Evolutionary conservation across 1,140 invertebrate genomes (phyloP).

Genomic region (Hyles euphorbiae): DNA sequence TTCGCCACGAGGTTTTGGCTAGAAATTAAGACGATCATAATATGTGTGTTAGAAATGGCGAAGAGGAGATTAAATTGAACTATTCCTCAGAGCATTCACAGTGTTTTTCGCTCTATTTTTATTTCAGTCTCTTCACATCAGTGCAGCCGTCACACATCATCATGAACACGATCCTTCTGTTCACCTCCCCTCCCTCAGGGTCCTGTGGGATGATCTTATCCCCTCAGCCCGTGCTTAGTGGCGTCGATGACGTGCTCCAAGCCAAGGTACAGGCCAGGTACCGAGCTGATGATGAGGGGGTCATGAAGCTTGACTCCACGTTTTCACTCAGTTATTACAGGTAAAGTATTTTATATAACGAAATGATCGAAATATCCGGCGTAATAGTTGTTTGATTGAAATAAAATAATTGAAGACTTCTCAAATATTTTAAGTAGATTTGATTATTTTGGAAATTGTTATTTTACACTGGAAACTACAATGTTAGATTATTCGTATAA

Average conservation of each 20-base stretch:
- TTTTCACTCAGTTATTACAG: slow-evolving; percentile 39
- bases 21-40: too few relatives aligned
- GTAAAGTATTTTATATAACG: slow-evolving; percentile 15
- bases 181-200: slow-evolving; percentile 42
- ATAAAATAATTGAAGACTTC: too few relatives aligned
- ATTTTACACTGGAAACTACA: too few relatives aligned
- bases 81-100: too few relatives aligned
- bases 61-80: too few relatives aligned
- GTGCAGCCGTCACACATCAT: slow-evolving; percentile 40
- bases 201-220: slow-evolving; percentile 51
- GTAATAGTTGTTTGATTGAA: too few relatives aligned
- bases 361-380: background rate
- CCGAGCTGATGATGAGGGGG: slow-evolving; percentile 20
- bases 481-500: too few relatives aligned
- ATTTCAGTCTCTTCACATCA: slow-evolving; percentile 40
- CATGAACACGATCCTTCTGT: slow-evolving; percentile 41
- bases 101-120: background rate
- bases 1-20: too few relatives aligned
- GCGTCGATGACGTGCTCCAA: slow-evolving; percentile 30
- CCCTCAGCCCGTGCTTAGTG: slow-evolving; percentile 26
- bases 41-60: too few relatives aligned
- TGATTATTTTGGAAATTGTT: too few relatives aligned
- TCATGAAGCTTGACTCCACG: slow-evolving; percentile 27
- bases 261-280: slow-evolving; percentile 13
- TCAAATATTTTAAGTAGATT: too few relatives aligned